Conservation (phyloP, 2,113 vertebrate genomes). For the Pampusana beccarii region DNA sequence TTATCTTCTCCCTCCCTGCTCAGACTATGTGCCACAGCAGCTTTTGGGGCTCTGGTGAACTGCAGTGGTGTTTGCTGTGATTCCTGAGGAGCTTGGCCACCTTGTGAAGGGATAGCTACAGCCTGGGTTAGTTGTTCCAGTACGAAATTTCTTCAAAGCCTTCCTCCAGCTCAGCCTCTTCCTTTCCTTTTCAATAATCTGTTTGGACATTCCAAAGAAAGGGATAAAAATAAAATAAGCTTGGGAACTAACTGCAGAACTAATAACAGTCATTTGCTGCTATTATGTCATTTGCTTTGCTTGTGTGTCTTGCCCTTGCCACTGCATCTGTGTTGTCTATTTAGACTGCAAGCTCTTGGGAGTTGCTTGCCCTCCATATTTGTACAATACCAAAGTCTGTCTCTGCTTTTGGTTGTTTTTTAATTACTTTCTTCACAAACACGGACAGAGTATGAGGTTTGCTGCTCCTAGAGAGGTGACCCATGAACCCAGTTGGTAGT, state of each 20-base stretch:
- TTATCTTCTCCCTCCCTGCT: neutral
- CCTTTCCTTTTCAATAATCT: neutral
- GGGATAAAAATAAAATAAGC: neutral
- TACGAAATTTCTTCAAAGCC: neutral
- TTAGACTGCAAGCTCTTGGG: neutral
- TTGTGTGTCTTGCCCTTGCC: neutral
- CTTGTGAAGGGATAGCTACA: neutral
- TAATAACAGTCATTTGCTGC: neutral
- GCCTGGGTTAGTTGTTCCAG: neutral
- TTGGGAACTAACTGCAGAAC: neutral
- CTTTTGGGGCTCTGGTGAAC: neutral
- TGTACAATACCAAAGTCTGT: neutral
- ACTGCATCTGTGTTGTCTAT: neutral
- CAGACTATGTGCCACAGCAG: neutral
- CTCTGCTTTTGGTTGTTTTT: neutral
- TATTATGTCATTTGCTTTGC: neutral
- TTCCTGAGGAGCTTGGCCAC: neutral
- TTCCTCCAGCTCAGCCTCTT: neutral
- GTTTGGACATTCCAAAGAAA: neutral
- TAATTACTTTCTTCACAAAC: neutral
- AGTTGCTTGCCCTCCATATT: neutral
- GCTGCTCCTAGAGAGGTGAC: neutral
- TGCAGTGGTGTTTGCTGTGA: neutral
- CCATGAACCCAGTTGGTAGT: neutral
- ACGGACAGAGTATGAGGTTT: neutral